Percentiles rank a stretch among this genome's conserved stretches.
These are phyloP conservation scores for Tenthredo mesomela DNA, from an alignment of 2,888 invertebrate genomes.

Conservation along the genomic window DNA sequence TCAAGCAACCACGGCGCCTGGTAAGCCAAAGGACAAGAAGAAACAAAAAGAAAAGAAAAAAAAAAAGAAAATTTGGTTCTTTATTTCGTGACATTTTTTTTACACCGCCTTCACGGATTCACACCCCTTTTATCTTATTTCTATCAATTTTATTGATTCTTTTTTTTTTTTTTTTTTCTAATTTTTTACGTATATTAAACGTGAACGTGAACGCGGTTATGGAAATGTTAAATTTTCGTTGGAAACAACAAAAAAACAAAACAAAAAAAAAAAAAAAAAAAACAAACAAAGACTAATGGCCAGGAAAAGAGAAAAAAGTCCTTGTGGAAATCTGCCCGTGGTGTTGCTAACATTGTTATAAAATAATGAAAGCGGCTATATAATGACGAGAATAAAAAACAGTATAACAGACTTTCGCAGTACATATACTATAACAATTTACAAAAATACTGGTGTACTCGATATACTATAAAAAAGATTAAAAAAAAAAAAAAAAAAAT, in stretches of 20 bases:
- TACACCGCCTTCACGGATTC: not conserved
- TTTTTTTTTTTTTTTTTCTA: not conserved
- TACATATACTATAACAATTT: not conserved
- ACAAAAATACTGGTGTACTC: not conserved
- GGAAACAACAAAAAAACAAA: not conserved
- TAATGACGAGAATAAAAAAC: constrained; percentile 16
- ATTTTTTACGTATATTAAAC: not conserved
- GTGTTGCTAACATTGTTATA: constrained; percentile 58
- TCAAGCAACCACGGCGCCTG: constrained; percentile 95
- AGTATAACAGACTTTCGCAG: constrained; percentile 3
- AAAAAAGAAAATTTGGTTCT: constrained; percentile 51
- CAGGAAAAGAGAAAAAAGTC: not conserved
- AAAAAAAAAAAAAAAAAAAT: constrained; percentile 55
- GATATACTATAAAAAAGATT: constrained; percentile 13
- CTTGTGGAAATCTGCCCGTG: constrained; percentile 77
- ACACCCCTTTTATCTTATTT: not conserved
- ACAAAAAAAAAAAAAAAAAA: constrained; percentile 10
- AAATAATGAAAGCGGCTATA: constrained; percentile 56
- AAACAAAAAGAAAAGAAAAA: constrained; percentile 49
- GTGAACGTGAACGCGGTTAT: constrained; percentile 1
- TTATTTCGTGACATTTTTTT: constrained; percentile 16
- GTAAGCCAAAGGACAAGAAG: constrained; percentile 83
- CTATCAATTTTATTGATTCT: not conserved
- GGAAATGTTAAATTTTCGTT: not conserved
- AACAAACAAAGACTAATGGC: not conserved